These are phyloP conservation scores for Peromyscus nudipes DNA, from an alignment of 2,797 vertebrate genomes.

Conservation along the genomic window DNA sequence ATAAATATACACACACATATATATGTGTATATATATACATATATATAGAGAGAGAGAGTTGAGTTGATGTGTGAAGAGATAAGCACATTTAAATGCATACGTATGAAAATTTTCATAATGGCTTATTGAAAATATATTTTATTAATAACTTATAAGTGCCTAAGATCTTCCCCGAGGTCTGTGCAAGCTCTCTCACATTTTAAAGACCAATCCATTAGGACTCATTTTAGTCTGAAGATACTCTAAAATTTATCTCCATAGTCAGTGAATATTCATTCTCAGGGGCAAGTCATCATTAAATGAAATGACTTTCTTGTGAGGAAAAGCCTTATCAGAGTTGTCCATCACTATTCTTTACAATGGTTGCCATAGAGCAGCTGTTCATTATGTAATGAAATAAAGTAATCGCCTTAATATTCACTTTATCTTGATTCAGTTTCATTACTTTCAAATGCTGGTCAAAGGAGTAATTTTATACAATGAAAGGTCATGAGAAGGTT, in stretches of 20 bases:
- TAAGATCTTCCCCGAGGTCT: conserved; percentile 35
- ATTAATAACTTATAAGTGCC: conserved; percentile 47
- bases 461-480: conserved; percentile 60
- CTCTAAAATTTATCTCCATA: conserved; percentile 47
- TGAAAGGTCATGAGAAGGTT: not conserved
- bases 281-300: conserved; percentile 67
- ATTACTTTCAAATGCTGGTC: conserved; percentile 55
- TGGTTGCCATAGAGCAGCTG: not conserved
- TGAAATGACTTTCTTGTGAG: conserved; percentile 65
- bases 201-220: conserved; percentile 42
- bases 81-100: not conserved
- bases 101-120: not conserved
- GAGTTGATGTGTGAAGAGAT: not conserved
- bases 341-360: conserved; percentile 62
- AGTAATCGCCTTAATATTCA: conserved; percentile 61
- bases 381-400: conserved; percentile 67
- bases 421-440: conserved; percentile 57
- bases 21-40: too few relatives aligned
- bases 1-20: not conserved
- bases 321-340: conserved; percentile 64
- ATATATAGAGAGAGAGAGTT: not conserved
- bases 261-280: conserved; percentile 70
- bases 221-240: conserved; percentile 55
- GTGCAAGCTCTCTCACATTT: conserved; percentile 5
- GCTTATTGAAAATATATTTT: conserved; percentile 44